Conservation (phyloP, 2,797 vertebrate genomes). For the Oophaga sylvatica region DNA sequence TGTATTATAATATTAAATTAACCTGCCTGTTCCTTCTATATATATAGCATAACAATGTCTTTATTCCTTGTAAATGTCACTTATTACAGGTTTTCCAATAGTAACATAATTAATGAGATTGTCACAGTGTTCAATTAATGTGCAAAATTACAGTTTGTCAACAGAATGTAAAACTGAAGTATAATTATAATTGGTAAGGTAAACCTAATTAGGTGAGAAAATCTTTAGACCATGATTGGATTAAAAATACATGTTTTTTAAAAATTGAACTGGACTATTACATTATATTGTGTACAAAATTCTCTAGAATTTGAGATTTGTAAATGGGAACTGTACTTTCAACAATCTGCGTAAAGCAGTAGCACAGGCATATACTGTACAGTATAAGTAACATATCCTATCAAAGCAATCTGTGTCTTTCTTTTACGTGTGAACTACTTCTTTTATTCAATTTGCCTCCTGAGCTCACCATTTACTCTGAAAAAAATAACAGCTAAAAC, state of each 20-base stretch:
- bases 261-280: not conserved
- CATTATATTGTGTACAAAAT: not conserved
- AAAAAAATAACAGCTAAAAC: no score
- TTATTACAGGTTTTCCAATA: slow-evolving; percentile 40
- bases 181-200: slow-evolving; percentile 12
- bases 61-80: slow-evolving; percentile 49
- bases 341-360: no score
- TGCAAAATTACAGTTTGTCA: slow-evolving; percentile 11
- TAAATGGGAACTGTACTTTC: not conserved
- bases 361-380: no score
- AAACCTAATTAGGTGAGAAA: slow-evolving; percentile 22
- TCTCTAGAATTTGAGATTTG: not conserved
- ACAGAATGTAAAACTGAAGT: slow-evolving; percentile 31
- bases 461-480: no score
- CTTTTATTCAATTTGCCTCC: no score
- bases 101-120: slow-evolving; percentile 47
- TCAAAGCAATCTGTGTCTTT: no score
- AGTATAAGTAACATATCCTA: no score
- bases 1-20: slow-evolving; percentile 45
- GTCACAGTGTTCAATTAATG: slow-evolving; percentile 14
- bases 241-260: not conserved
- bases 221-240: not conserved
- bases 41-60: slow-evolving; percentile 18
- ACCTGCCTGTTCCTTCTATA: slow-evolving; percentile 9
- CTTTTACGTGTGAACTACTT: no score